These are phyloP conservation scores for Rhopilema esculentum DNA, from an alignment of 30 jellyfish, hydroid and myxozoan genomes.

Conservation along the genomic window DNA sequence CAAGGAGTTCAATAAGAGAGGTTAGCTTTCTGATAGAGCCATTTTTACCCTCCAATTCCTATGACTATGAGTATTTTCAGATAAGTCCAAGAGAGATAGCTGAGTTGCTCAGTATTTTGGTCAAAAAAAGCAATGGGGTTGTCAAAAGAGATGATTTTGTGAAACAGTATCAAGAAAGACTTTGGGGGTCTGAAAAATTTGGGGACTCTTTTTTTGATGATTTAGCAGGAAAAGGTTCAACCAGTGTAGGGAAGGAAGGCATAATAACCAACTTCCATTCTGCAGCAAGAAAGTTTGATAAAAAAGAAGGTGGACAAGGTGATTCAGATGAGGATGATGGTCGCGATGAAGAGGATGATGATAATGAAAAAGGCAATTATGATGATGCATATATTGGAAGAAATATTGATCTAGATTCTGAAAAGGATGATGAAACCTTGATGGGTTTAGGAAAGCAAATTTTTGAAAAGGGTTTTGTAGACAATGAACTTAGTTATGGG, in stretches of 20 bases:
- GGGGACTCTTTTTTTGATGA: constrained; percentile 51
- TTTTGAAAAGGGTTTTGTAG: constrained; percentile 11
- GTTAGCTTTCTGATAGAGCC: constrained; percentile 57
- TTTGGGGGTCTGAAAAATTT: constrained; percentile 64
- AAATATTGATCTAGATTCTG: constrained; percentile 24
- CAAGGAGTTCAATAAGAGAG: constrained; percentile 61
- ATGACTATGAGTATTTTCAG: constrained; percentile 63
- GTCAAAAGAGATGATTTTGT: constrained; percentile 43
- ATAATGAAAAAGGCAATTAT: neutral
- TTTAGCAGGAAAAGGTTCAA: constrained; percentile 21
- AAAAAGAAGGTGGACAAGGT: neutral
- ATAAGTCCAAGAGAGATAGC: constrained; percentile 48
- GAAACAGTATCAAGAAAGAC: constrained; percentile 30
- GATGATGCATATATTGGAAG: constrained; percentile 56
- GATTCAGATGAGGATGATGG: constrained; percentile 37
- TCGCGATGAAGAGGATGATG: constrained; percentile 1
- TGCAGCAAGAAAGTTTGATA: constrained; percentile 35
- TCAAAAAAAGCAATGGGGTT: constrained; percentile 55
- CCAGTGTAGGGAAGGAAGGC: constrained; percentile 7
- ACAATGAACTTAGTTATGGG: neutral
- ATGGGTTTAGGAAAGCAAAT: constrained; percentile 25
- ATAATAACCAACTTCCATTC: constrained; percentile 10
- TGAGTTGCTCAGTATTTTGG: constrained; percentile 23
- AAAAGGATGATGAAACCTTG: constrained; percentile 20
- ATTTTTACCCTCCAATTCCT: constrained; percentile 55